Percentiles rank a stretch among this genome's conserved stretches.
Conservation (phyloP, 2,888 invertebrate genomes). For the Agrochola litura region DNA sequence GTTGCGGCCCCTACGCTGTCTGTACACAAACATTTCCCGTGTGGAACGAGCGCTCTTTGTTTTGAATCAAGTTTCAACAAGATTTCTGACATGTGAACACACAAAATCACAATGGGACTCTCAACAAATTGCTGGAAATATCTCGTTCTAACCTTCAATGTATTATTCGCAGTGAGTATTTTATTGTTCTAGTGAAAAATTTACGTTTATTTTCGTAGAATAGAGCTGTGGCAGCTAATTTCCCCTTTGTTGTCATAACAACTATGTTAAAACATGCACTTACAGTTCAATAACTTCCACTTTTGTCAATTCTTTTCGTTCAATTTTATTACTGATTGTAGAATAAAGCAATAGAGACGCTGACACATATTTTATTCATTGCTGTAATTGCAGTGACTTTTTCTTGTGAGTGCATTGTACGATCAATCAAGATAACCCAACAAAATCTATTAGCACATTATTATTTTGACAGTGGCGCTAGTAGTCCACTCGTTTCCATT, state of each 20-base stretch:
- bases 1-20: slow-evolving; percentile 65
- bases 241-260: slow-evolving; percentile 85
- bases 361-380: slow-evolving; percentile 70
- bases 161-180: slow-evolving; percentile 87
- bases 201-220: slow-evolving; percentile 52
- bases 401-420: slow-evolving; percentile 71
- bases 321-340: slow-evolving; percentile 1
- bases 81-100: slow-evolving; percentile 86
- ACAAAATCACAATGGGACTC: slow-evolving; percentile 82
- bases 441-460: slow-evolving; percentile 34
- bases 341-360: slow-evolving; percentile 23
- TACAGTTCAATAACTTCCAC: slow-evolving; percentile 22
- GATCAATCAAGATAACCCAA: slow-evolving; percentile 60
- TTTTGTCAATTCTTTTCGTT: not conserved
- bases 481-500: not conserved
- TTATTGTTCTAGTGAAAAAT: slow-evolving; percentile 66
- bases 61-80: slow-evolving; percentile 82
- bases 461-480: slow-evolving; percentile 46
- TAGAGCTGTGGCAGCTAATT: slow-evolving; percentile 69
- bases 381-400: slow-evolving; percentile 59
- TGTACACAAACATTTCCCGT: slow-evolving; percentile 84
- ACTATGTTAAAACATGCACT: slow-evolving; percentile 67
- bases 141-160: slow-evolving; percentile 87
- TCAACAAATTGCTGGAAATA: slow-evolving; percentile 89
- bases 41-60: slow-evolving; percentile 88